Evolutionary conservation across 2,888 invertebrate genomes (phyloP), one percentile per base, ranked within the genome.

Genomic region (Homarus gammarus): DNA sequence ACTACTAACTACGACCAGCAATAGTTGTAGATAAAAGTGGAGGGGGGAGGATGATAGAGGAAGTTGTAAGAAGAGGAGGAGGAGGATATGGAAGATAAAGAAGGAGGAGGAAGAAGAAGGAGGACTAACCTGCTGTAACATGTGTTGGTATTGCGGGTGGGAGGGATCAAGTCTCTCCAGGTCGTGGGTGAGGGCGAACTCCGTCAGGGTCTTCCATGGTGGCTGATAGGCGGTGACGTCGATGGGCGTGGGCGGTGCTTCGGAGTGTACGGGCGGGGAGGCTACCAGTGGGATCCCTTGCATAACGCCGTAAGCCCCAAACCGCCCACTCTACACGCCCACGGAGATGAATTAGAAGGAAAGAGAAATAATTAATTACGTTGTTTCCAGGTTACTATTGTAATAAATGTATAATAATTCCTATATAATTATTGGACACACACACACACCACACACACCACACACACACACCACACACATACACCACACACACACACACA

Each of bases 241-340:
- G 90, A 99, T 95, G 61, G 97, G 96, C 94, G 97, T 96, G 89
- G 97, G 97, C 0, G 97, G 97, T 90, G 97, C 97, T 92, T 92
- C 94, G 93, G 95, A 94, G 15, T 94, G 94, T 1, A 95, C 94
- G 1, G 95, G 95, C 92, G 98, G 98, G 72, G 98, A 97, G 73
- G 99, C 99, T 91, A 99, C 98, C 96, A 99, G 97, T 33, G 99
- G 99, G 93, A 99, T 98, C 90, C 98, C 98, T 94, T 99, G 98
- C 97, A 98, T 97, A 93, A 97, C 96, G 93, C 98, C 98, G 94
- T 98, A 98, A 92, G 97, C 98, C 94, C 98, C 95, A 94, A 98
- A 98, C 93, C 98, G 96, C 93, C 98, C 98, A 95, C 98, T 98
- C 98, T 98, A 93, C 86, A 89, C 0, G 10, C 49, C 8, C 56